These are phyloP conservation scores for Harpalus rufipes DNA, from an alignment of 2,888 invertebrate species.

Conservation along the genomic window DNA sequence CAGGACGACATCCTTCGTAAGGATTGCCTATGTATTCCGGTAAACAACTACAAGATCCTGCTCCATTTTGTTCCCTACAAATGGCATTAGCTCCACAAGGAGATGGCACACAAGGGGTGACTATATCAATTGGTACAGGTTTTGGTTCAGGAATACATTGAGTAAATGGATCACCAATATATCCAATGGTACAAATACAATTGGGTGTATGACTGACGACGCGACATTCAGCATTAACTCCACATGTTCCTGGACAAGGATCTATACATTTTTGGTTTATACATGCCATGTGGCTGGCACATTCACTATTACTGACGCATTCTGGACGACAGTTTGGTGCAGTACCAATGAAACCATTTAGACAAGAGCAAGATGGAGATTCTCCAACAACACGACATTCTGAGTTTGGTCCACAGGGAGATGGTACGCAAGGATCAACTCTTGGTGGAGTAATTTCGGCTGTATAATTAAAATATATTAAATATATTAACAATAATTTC, in stretches of 20 bases:
- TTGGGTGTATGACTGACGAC: slow-evolving; percentile 81
- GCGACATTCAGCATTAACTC: slow-evolving; percentile 79
- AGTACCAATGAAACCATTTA: slow-evolving; percentile 84
- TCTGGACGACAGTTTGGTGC: slow-evolving; percentile 89
- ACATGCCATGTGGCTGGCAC: slow-evolving; percentile 84
- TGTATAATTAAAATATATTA: slow-evolving; percentile 27
- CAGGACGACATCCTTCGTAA: slow-evolving; percentile 82
- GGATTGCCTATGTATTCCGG: slow-evolving; percentile 83
- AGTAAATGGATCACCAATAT: slow-evolving; percentile 81
- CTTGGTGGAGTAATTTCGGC: slow-evolving; percentile 71
- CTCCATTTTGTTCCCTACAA: slow-evolving; percentile 78
- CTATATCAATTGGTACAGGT: slow-evolving; percentile 70
- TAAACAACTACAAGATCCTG: slow-evolving; percentile 80
- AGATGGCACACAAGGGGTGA: slow-evolving; percentile 81
- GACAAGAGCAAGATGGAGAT: slow-evolving; percentile 85
- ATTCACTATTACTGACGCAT: slow-evolving; percentile 87
- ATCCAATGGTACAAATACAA: slow-evolving; percentile 80
- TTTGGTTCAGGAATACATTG: slow-evolving; percentile 74
- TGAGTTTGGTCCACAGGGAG: slow-evolving; percentile 84
- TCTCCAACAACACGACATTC: slow-evolving; percentile 83
- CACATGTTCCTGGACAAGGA: slow-evolving; percentile 82
- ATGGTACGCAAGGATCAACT: slow-evolving; percentile 79
- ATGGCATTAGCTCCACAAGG: slow-evolving; percentile 84
- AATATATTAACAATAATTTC: slow-evolving; percentile 5
- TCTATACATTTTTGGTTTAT: slow-evolving; percentile 87